A percentile compares a stretch with the other conserved stretches of the same genome.
Conservation (phyloP, 2,797 vertebrate genomes). For the Poecilia wingei region DNA sequence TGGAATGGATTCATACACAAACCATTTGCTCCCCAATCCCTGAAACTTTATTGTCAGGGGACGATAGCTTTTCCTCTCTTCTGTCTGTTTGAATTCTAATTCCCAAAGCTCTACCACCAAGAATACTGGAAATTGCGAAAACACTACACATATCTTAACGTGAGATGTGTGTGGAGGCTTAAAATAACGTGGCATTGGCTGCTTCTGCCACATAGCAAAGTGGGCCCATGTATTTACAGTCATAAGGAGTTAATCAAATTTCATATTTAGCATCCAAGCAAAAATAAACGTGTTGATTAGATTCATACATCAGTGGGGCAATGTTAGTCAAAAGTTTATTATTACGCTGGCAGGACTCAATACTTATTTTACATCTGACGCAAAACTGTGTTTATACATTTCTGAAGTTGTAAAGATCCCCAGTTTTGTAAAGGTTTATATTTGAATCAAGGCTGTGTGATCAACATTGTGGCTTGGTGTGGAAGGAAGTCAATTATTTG, state of each 20-base stretch:
- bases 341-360: background rate
- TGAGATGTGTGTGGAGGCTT: conserved; percentile 30
- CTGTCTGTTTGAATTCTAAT: conserved; percentile 62
- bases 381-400: background rate
- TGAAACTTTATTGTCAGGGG: conserved; percentile 51
- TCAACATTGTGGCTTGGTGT: too few relatives aligned
- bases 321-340: background rate
- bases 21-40: conserved; percentile 33
- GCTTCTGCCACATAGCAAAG: conserved; percentile 16
- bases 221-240: background rate
- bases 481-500: too few relatives aligned
- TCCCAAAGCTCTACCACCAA: conserved; percentile 51
- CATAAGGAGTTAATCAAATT: background rate
- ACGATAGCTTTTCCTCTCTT: conserved; percentile 47
- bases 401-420: background rate
- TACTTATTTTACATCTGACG: background rate
- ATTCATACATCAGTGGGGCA: conserved; percentile 3
- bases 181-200: conserved; percentile 1
- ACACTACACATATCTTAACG: conserved; percentile 28
- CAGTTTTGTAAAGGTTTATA: too few relatives aligned
- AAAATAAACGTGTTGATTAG: conserved; percentile 16
- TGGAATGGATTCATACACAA: conserved; percentile 35
- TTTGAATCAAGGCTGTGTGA: too few relatives aligned
- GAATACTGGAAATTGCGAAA: conserved; percentile 27
- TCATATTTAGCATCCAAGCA: conserved; percentile 17